A percentile compares a stretch with the other conserved stretches of the same genome.
These are phyloP conservation scores for Peromyscus leucopus DNA, from an alignment of 2,113 vertebrate species.

Conservation along the genomic window DNA sequence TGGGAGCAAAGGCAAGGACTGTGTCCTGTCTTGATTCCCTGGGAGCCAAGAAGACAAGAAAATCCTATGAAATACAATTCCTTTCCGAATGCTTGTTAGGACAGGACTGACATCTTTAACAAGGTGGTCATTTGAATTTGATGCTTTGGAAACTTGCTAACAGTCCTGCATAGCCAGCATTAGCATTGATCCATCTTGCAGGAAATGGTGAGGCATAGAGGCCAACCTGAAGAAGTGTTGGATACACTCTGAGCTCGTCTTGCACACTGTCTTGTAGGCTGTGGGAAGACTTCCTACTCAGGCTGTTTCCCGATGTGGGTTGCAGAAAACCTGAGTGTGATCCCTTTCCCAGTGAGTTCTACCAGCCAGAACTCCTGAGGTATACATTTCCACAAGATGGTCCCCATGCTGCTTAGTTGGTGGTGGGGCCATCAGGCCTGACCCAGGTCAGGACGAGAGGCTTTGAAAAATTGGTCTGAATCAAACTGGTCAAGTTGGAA, in stretches of 20 bases:
- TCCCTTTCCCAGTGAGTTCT: background rate
- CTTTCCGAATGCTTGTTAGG: background rate
- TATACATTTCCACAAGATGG: background rate
- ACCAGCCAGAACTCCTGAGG: background rate
- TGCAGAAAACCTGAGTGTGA: accelerated
- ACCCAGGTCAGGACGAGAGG: too few relatives aligned
- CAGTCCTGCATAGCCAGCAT: background rate
- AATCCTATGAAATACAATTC: background rate
- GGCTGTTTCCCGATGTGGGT: background rate
- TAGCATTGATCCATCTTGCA: background rate
- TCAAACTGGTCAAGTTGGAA: background rate
- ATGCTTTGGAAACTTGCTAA: background rate
- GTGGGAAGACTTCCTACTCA: too few relatives aligned
- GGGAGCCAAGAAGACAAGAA: background rate
- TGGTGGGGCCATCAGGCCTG: background rate
- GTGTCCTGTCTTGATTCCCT: background rate
- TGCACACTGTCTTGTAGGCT: background rate
- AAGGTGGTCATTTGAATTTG: background rate
- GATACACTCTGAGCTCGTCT: background rate
- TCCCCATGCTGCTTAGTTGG: background rate
- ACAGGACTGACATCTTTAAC: background rate
- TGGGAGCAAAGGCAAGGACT: too few relatives aligned
- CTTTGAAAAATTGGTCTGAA: background rate
- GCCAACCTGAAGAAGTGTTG: too few relatives aligned
- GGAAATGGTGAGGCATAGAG: background rate